These are phyloP conservation scores for Gymnobelideus leadbeateri DNA, from an alignment of 2,113 vertebrate species.

Conservation along the genomic window DNA sequence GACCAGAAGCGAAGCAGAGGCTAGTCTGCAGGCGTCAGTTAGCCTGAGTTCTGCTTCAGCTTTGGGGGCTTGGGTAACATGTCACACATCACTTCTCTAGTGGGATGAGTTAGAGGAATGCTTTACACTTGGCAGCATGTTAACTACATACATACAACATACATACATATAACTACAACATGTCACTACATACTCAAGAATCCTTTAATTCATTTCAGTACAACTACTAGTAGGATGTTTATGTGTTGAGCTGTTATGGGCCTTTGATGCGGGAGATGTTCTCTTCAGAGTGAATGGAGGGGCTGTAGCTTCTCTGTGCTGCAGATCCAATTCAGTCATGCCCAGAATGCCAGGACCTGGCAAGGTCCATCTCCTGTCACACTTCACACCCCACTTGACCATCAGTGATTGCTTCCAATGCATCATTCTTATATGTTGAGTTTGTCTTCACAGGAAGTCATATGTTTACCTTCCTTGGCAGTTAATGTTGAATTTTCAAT, in stretches of 20 bases:
- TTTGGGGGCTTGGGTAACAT: neutral
- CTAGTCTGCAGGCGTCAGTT: neutral
- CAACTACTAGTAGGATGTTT: neutral
- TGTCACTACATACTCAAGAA: neutral
- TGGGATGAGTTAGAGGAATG: constrained; percentile 24
- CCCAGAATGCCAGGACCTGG: constrained; percentile 9
- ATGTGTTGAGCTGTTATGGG: constrained; percentile 28
- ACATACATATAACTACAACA: too few relatives aligned
- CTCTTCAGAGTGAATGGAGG: neutral
- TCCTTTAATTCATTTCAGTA: neutral
- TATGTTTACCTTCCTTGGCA: constrained; percentile 36
- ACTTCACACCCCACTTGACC: constrained; percentile 50
- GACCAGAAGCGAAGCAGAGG: neutral
- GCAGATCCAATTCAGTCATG: neutral
- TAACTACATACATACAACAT: neutral
- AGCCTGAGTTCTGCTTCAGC: neutral
- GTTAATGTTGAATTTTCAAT: neutral
- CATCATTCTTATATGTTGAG: constrained; percentile 55
- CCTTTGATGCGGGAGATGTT: constrained; percentile 29
- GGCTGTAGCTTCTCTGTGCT: constrained; percentile 22
- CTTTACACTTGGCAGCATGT: constrained; percentile 19
- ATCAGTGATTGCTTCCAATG: constrained; percentile 70
- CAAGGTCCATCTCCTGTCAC: constrained; percentile 34
- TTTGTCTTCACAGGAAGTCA: constrained; percentile 60
- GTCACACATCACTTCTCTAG: neutral